Conservation (phyloP, 2,113 vertebrate species). For the Sceloporus tristichus region DNA sequence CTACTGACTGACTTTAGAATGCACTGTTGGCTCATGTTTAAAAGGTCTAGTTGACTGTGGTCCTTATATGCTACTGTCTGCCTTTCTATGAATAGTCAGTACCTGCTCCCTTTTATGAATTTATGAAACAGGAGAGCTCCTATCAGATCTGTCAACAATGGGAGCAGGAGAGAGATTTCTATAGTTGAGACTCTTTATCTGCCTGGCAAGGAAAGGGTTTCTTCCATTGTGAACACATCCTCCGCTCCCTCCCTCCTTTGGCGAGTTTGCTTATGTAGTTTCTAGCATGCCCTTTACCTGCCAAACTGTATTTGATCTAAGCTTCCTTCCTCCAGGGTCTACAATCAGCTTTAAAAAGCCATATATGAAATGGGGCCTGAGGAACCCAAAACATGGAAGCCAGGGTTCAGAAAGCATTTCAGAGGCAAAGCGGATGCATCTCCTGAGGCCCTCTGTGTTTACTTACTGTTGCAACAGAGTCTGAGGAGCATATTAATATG, state of each 20-base stretch:
- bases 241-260: conserved; percentile 29
- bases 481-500: conserved; percentile 50
- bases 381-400: conserved; percentile 49
- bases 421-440: conserved; percentile 37
- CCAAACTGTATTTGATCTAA: conserved; percentile 64
- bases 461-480: conserved; percentile 18
- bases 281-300: conserved; percentile 67
- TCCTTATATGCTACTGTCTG: not conserved
- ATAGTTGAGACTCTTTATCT: not conserved
- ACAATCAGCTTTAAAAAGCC: conserved; percentile 57
- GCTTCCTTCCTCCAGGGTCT: conserved; percentile 45
- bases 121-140: not conserved
- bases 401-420: conserved; percentile 53
- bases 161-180: not conserved
- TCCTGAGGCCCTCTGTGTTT: conserved; percentile 49
- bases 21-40: not conserved
- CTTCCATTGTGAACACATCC: conserved; percentile 14
- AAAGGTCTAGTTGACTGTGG: not conserved
- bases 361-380: conserved; percentile 33
- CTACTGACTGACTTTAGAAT: not conserved
- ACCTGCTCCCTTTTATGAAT: not conserved
- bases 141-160: conserved; percentile 14
- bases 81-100: not conserved
- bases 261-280: conserved; percentile 41
- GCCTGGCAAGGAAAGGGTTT: conserved; percentile 58